A percentile compares a stretch with the other conserved stretches of the same genome.
These are phyloP conservation scores for Actinia tenebrosa DNA, from an alignment of 64 coral and sea anemone species.

Conservation along the genomic window DNA sequence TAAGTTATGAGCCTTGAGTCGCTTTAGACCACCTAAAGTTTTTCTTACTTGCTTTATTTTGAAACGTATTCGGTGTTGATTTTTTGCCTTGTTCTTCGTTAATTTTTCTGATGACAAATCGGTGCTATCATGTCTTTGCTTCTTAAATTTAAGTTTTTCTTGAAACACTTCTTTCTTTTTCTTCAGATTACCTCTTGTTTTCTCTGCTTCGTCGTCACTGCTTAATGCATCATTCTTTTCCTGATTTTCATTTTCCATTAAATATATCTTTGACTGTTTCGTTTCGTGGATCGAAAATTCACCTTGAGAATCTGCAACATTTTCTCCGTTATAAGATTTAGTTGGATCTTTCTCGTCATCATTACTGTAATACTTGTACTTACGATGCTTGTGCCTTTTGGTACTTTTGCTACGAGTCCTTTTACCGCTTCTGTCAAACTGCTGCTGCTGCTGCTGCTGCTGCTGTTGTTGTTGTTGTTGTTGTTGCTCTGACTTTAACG, in stretches of 20 bases:
- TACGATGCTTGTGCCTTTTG: neutral
- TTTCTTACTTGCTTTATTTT: no score
- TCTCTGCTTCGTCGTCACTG: neutral
- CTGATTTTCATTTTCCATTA: neutral
- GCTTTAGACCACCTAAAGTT: no score
- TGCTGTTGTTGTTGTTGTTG: conserved; percentile 7
- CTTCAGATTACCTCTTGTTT: neutral
- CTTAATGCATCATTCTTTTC: neutral
- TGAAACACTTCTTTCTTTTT: neutral
- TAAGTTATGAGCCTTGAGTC: no score
- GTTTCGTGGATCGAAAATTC: neutral
- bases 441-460: neutral
- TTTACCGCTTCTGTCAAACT: neutral
- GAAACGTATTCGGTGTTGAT: no score
- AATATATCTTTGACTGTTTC: neutral
- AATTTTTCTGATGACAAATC: neutral
- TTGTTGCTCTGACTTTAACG: neutral
- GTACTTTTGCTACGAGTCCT: neutral
- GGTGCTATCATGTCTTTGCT: neutral
- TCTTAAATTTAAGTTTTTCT: neutral
- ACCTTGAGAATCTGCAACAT: neutral
- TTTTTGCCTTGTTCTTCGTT: neutral
- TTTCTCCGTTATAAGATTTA: neutral
- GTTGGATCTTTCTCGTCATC: neutral
- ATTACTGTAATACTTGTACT: neutral